Percentiles rank a stretch among this genome's conserved stretches.
These are phyloP conservation scores for Shinisaurus crocodilurus DNA, from an alignment of 2,113 vertebrate genomes.

Conservation along the genomic window DNA sequence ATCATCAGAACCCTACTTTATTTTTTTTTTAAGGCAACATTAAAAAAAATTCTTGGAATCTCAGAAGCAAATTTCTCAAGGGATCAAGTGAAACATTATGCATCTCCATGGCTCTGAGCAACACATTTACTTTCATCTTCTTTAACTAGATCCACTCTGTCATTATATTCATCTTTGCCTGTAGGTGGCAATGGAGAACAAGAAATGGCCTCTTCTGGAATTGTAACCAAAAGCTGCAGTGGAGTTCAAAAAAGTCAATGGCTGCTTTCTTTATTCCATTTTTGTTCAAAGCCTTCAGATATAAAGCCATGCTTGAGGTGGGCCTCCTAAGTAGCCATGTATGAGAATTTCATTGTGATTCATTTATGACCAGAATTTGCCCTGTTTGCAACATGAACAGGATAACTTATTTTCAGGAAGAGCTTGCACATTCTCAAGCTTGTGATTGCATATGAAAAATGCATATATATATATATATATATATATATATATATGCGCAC, in stretches of 20 bases:
- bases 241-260: constrained; percentile 54
- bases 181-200: constrained; percentile 72
- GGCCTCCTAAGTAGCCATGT: background rate
- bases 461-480: too few species aligned
- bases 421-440: too few species aligned
- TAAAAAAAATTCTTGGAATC: background rate
- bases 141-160: background rate
- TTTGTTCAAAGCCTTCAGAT: background rate
- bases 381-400: too few species aligned
- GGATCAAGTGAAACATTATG: background rate
- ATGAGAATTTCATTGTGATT: too few species aligned
- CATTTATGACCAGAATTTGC: too few species aligned
- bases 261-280: background rate
- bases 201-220: constrained; percentile 45
- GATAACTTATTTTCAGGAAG: too few species aligned
- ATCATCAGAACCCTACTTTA: accelerated
- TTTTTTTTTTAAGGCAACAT: background rate
- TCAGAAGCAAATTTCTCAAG: background rate
- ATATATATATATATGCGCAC: too few species aligned
- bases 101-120: background rate
- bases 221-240: background rate
- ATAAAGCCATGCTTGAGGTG: background rate
- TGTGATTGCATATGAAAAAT: too few species aligned
- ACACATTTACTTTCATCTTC: background rate
- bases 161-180: constrained; percentile 46